Base-by-base conservation (phyloP, 2,888 invertebrate species). In the Epirrhoe alternata region DNA sequence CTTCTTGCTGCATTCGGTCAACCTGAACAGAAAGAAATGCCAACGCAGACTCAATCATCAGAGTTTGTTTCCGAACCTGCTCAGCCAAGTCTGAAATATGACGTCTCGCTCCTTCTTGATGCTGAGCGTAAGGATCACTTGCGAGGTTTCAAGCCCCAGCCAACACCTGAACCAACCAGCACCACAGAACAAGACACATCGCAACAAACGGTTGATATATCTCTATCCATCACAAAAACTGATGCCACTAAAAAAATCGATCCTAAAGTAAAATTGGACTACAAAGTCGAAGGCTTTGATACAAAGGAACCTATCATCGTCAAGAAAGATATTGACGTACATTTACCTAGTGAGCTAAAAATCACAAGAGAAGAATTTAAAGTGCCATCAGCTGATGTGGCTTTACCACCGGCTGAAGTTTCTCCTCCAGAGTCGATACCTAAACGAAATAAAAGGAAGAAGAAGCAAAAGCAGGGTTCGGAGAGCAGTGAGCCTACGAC, bases 401-500 rank as follows among this genome's bases (percentile, higher is more conserved):
- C 92, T 73, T 88, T 78, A 87, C 56, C 73, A 8, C 65, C 74
- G 16, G 30, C 65, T 58, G 79, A 77, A 73, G 31, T 74, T 4
- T 73, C 77, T 57, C 72, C 80, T 12, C 77, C 79, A 64, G 84
- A 85, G 64, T 72, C 81, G 8, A 73, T 72, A 12, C 88, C 88
- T 54, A 94, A 95, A 76, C 89, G 92, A 83, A 94, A 93, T 86
- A 95, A 94, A 88, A 95, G 94, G 92, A 95, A 94, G 91, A 95
- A 95, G 92, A 95, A 95, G 85, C 94, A 91, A 81, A 95, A 94
- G 86, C 88, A 88, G 53, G 85, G 85, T 49, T 86, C 82, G 2
- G 83, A 83, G 35, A 77, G 77, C 7, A 87, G 84, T 75, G 86
- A 86, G 30, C 83, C 85, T 5, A 83, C 84, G 65, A 73, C 78